Percentiles rank a stretch among this genome's conserved stretches.
These are phyloP conservation scores for Temnothorax rugatulus DNA, from an alignment of 2,888 invertebrate species.

Conservation along the genomic window DNA sequence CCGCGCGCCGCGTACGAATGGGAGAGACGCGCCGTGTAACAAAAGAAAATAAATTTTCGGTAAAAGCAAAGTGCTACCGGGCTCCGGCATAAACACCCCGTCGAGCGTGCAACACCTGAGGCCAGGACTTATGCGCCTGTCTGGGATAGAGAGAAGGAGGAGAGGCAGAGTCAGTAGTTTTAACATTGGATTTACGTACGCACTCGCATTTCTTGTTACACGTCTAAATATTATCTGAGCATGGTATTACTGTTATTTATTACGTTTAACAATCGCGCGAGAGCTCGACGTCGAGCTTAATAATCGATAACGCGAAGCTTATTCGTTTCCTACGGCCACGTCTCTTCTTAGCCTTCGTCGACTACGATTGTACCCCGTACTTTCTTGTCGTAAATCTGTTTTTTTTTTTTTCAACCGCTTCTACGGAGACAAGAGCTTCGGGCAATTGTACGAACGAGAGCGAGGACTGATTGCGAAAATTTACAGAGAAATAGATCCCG, in stretches of 20 bases:
- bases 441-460: neutral
- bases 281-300: neutral
- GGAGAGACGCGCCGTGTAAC: conserved; percentile 52
- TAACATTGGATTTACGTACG: conserved; percentile 69
- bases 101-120: conserved; percentile 79
- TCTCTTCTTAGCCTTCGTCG: neutral
- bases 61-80: conserved; percentile 80
- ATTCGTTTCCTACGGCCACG: neutral
- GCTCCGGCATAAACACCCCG: conserved; percentile 76
- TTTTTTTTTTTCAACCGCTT: neutral
- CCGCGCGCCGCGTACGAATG: conserved; percentile 5
- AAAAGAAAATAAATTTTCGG: conserved; percentile 78
- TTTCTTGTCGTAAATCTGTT: neutral
- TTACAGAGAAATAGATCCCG: conserved; percentile 11
- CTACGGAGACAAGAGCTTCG: neutral
- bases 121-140: conserved; percentile 75
- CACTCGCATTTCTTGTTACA: conserved; percentile 42
- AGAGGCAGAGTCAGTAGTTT: conserved; percentile 39
- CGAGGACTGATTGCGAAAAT: neutral
- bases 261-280: neutral
- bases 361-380: neutral
- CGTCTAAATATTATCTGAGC: neutral
- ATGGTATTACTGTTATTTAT: neutral
- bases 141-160: neutral
- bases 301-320: neutral